Base-by-base conservation (phyloP, 2,797 vertebrate species). In the Pantherophis alleghaniensis region DNA sequence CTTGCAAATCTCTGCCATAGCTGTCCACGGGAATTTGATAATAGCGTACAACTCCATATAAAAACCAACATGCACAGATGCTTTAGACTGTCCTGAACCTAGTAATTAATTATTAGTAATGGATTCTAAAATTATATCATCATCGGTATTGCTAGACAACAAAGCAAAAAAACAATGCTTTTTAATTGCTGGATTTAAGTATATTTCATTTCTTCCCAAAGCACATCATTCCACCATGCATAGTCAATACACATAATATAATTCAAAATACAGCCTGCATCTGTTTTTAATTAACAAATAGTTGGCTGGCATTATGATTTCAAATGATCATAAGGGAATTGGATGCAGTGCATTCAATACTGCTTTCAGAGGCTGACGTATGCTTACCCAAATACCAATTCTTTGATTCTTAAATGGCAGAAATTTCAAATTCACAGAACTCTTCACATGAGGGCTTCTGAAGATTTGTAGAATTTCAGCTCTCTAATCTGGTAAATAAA, bases 251-350 rank as follows among this genome's bases (percentile, higher is more conserved):
- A 1, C 28, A 87, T 87, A 51, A 47, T 69, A n/a, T 74, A 92
- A 90, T 90, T 79, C 56, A 12, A 3, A 55, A 42, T 28, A 59
- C 26, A 88, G 42, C 87, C 1, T 32, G 51, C 57, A 79, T 7
- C 86, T 61, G 61, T 66, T 13, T 89, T 42, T 42, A 93, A 53
- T 91, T 92, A 94, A 93, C 74, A 12, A 94, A 90, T 59, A 95
- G 37, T 10, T 53, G 74, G 87, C 24, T 24, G 37, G 91, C 32
- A 3, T 51, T 13, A 28, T 92, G 69, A 86, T 53, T 86, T 42
- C 60, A 89, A 83, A 28, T 57, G 9, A 92, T 59, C 42, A 16
- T 63, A 14, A 51, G 37, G 89, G 5, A 89, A 66, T 91, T 74
- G 32, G 12, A 1, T 66, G 18, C 86, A 28, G 9, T 92, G 26